Conservation (phyloP, 2,113 vertebrate genomes). For the Brachyhypopomus gauderio region DNA sequence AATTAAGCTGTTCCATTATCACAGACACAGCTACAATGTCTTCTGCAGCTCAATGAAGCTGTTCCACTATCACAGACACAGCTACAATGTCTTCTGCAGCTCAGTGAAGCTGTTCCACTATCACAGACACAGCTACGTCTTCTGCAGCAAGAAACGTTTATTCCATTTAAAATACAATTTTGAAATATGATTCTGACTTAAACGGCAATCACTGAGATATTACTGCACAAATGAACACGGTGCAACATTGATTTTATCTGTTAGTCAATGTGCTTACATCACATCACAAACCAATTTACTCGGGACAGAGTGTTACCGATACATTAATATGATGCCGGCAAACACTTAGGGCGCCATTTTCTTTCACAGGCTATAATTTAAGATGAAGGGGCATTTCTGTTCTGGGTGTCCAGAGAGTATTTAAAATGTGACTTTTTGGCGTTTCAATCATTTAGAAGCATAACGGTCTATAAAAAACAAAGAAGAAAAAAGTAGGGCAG, state of each 20-base stretch:
- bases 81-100: neutral
- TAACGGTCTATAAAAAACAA: too few relatives aligned
- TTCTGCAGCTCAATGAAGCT: too few relatives aligned
- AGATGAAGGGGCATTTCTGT: neutral
- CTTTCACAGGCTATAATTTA: neutral
- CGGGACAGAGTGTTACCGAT: neutral
- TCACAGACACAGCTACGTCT: neutral
- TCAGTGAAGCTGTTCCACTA: neutral
- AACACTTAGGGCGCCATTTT: neutral
- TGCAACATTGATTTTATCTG: neutral
- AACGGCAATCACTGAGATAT: neutral
- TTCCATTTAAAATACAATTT: neutral
- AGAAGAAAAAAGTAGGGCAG: too few relatives aligned
- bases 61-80: too few relatives aligned
- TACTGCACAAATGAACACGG: neutral
- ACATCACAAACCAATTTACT: neutral
- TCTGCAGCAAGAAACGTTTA: neutral
- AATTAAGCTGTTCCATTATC: neutral
- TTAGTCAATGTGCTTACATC: neutral
- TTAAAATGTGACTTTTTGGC: too few relatives aligned
- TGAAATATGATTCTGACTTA: neutral
- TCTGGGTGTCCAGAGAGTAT: too few relatives aligned
- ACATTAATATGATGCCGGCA: neutral
- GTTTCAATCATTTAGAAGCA: too few relatives aligned
- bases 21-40: neutral